phyloP scores from a whole-genome alignment of 2,797 vertebrate species.

The Nannoperca australis region DNA sequence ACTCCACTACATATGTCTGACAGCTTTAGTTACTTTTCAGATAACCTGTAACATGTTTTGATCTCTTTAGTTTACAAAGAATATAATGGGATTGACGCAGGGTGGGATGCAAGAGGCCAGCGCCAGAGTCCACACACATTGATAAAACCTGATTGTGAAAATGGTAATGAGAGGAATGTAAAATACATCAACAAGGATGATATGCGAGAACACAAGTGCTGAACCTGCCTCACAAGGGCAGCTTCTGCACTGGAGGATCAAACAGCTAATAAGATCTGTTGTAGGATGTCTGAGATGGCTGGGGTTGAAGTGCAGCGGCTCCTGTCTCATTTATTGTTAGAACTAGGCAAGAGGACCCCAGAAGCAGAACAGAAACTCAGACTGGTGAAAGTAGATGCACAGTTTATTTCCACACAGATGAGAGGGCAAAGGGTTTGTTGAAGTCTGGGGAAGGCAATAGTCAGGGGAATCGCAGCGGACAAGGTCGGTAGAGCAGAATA shows the following conservation, averaged over 20 bases:
- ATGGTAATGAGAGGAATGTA: conserved; percentile 67
- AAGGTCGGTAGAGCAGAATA: no score
- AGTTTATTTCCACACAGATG: no score
- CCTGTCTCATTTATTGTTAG: not conserved
- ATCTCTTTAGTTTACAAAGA: conserved; percentile 79
- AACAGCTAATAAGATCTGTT: not conserved
- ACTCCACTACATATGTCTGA: not conserved
- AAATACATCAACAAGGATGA: conserved; percentile 72
- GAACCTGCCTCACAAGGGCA: not conserved
- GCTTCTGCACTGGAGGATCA: not conserved
- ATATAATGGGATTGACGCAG: conserved; percentile 75
- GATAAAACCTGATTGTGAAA: conserved; percentile 60
- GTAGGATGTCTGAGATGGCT: not conserved
- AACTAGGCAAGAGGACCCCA: no score
- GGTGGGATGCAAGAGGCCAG: conserved; percentile 72
- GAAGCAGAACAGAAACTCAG: no score
- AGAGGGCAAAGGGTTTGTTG: no score
- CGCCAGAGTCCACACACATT: conserved; percentile 69
- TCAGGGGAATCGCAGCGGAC: no score
- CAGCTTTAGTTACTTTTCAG: no score
- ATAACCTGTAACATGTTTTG: conserved; percentile 13
- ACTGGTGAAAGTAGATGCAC: no score
- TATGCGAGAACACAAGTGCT: conserved; percentile 72
- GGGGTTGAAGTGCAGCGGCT: not conserved
- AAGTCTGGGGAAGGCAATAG: no score